A percentile compares a stretch with the other conserved stretches of the same genome.
Evolutionary conservation across 1,140 invertebrate species (phyloP).

Genomic region (Periplaneta americana): DNA sequence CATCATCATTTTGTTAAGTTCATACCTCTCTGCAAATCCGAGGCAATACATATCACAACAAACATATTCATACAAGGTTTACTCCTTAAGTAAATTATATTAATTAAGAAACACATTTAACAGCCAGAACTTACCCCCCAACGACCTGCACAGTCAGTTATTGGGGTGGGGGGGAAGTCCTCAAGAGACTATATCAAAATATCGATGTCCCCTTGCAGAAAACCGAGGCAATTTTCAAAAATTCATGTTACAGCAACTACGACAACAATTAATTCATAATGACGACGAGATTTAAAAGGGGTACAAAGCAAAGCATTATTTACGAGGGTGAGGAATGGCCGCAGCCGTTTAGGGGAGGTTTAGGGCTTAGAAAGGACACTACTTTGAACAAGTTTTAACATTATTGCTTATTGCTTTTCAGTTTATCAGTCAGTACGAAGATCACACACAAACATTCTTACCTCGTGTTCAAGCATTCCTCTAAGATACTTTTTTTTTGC

Average conservation of each 20-base stretch:
- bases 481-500: not conserved
- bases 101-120: no score
- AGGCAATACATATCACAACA: not conserved
- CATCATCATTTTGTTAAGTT: not conserved
- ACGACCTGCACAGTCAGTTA: no score
- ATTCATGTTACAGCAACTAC: not conserved
- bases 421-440: constrained; percentile 13
- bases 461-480: not conserved
- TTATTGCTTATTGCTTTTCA: constrained; percentile 19
- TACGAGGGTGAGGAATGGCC: no score
- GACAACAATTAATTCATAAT: no score
- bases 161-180: no score
- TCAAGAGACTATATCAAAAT: no score
- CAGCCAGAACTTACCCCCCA: no score
- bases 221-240: not conserved
- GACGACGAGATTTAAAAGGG: not conserved
- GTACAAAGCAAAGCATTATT: not conserved
- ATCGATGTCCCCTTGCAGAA: no score
- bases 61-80: not conserved
- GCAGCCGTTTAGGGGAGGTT: no score
- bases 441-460: constrained; percentile 3
- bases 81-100: no score
- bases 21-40: no score
- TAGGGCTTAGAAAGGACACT: not conserved
- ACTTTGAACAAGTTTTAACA: constrained; percentile 7